Conservation (phyloP, 2,113 vertebrate species). For the Mustelus asterias region DNA sequence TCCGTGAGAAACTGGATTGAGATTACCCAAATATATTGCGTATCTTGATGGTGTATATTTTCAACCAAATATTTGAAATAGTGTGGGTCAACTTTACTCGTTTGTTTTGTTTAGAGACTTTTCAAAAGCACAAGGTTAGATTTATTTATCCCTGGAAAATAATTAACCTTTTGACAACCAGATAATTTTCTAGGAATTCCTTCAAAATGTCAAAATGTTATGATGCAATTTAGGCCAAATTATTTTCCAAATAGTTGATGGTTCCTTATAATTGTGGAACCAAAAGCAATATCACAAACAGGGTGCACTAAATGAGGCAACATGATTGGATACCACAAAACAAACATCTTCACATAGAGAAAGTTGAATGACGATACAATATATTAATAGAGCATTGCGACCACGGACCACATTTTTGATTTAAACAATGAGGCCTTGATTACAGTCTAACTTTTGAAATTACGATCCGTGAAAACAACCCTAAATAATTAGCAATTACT, state of each 20-base stretch:
- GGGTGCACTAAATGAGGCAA: background rate
- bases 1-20: background rate
- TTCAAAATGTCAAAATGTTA: background rate
- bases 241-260: background rate
- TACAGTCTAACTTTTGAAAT: background rate
- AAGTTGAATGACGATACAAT: background rate
- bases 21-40: background rate
- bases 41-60: background rate
- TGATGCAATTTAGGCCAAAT: background rate
- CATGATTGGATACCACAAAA: background rate
- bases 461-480: background rate
- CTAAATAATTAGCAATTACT: background rate
- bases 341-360: background rate
- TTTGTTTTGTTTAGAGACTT: background rate
- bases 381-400: background rate
- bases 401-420: background rate
- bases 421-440: background rate
- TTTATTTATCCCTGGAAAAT: background rate
- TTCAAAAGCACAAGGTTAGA: background rate
- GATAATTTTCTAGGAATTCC: background rate
- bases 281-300: background rate
- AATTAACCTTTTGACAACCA: background rate
- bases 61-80: background rate
- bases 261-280: background rate
- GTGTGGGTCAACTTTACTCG: background rate